A percentile compares a stretch with the other conserved stretches of the same genome.
phyloP scores from a whole-genome alignment of 2,113 vertebrate species.

The Choloepus hoffmanni region DNA sequence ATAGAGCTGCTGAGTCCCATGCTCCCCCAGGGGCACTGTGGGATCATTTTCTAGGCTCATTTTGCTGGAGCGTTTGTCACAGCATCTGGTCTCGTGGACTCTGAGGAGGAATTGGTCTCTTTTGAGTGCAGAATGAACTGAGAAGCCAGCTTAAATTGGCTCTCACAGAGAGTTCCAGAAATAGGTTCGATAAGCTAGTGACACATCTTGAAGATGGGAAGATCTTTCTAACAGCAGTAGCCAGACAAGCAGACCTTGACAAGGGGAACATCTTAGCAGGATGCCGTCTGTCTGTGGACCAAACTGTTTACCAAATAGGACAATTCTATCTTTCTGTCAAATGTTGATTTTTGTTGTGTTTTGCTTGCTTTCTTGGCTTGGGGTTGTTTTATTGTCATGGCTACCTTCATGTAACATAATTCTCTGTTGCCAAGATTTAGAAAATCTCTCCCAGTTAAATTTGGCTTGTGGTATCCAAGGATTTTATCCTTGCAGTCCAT shows the following conservation, averaged over 20 bases:
- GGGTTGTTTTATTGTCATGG: neutral
- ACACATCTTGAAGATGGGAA: constrained; percentile 43
- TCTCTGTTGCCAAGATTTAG: constrained; percentile 6
- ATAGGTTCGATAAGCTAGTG: constrained; percentile 42
- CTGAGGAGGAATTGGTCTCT: constrained; percentile 52
- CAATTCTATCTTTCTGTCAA: neutral
- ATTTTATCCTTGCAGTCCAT: constrained; percentile 5
- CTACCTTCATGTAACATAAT: neutral
- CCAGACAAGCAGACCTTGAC: constrained; percentile 21
- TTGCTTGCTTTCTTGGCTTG: constrained; percentile 9
- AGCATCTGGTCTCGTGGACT: constrained; percentile 59
- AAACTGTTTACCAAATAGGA: constrained; percentile 48
- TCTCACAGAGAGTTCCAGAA: constrained; percentile 57
- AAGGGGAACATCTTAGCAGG: neutral
- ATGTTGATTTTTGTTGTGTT: neutral
- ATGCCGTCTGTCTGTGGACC: constrained; percentile 11
- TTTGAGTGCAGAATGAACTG: constrained; percentile 51
- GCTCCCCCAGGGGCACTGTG: neutral
- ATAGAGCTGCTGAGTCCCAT: neutral
- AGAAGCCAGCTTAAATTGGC: constrained; percentile 64
- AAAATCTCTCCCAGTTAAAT: constrained; percentile 1
- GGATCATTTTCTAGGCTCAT: neutral
- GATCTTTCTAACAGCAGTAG: constrained; percentile 44
- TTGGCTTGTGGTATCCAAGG: neutral
- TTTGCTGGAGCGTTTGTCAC: constrained; percentile 30